Conservation (phyloP, 2,888 invertebrate species). For the Sarcophaga rosellei region DNA sequence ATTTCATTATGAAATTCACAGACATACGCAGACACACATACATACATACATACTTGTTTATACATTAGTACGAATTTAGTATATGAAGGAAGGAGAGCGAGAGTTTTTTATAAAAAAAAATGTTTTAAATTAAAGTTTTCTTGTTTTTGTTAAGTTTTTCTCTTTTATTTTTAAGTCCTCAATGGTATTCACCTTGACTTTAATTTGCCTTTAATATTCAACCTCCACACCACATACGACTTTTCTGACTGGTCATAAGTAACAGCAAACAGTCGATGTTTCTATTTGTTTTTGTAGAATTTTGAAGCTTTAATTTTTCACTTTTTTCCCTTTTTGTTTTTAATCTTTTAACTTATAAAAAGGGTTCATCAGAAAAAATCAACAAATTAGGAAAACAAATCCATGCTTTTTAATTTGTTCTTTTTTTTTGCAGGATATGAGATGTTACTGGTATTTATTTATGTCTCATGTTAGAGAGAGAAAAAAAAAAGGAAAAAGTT, state of each 20-base stretch:
- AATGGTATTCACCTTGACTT: too few species aligned
- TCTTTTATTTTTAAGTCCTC: too few species aligned
- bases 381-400: conserved; percentile 45
- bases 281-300: too few species aligned
- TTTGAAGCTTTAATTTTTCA: conserved; percentile 5
- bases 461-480: neutral
- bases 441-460: neutral
- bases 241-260: too few species aligned
- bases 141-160: too few species aligned
- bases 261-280: too few species aligned
- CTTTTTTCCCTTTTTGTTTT: conserved; percentile 1
- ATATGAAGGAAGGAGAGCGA: too few species aligned
- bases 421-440: neutral
- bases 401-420: neutral
- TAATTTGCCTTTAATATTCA: too few species aligned
- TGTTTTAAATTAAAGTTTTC: too few species aligned
- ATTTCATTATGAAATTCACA: conserved; percentile 5
- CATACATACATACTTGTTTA: neutral
- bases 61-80: neutral
- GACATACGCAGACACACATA: neutral
- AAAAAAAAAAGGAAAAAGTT: neutral
- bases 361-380: conserved; percentile 18
- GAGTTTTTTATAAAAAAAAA: too few species aligned
- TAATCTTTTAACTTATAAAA: neutral
- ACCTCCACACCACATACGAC: too few species aligned